phyloP scores from a whole-genome alignment of 2,888 invertebrate genomes.

The Lissonota sp. region DNA sequence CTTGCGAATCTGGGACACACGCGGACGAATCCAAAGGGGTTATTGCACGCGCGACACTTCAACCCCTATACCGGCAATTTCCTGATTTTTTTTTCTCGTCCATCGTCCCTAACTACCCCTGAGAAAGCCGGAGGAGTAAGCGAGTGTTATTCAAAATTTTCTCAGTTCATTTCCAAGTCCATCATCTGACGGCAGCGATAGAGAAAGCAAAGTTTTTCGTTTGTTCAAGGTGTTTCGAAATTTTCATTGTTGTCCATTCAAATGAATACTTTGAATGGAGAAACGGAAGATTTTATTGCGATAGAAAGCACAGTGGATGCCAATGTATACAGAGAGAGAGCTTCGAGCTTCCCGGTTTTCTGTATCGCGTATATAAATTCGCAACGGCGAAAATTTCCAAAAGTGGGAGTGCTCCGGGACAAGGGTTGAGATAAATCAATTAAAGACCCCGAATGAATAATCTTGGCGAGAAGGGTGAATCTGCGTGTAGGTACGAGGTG shows the following conservation, averaged over 20 bases:
- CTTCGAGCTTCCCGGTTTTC: constrained; percentile 19
- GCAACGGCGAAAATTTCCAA: constrained; percentile 23
- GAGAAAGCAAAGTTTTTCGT: constrained; percentile 35
- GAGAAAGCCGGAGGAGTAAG: too few relatives aligned
- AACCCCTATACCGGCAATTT: constrained; percentile 35
- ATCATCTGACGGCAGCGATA: not conserved
- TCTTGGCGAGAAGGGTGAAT: constrained; percentile 55
- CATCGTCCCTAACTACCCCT: constrained; percentile 36
- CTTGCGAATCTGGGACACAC: constrained; percentile 69
- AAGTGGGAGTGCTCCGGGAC: constrained; percentile 19
- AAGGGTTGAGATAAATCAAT: constrained; percentile 72
- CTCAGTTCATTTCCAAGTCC: not conserved
- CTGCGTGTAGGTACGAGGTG: constrained; percentile 1
- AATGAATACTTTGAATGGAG: constrained; percentile 45
- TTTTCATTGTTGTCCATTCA: constrained; percentile 24
- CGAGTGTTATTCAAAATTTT: not conserved
- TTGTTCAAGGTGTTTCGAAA: constrained; percentile 4
- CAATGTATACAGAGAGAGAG: constrained; percentile 9
- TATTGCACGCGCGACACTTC: constrained; percentile 68
- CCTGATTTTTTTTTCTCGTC: constrained; percentile 2
- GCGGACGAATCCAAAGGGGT: constrained; percentile 58
- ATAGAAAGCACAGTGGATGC: not conserved
- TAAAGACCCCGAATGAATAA: constrained; percentile 71
- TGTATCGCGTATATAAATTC: constrained; percentile 40
- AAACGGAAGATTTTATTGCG: constrained; percentile 11